Evolutionary conservation across 2,888 invertebrate genomes (phyloP).

Genomic region (Oscheius sp.): DNA sequence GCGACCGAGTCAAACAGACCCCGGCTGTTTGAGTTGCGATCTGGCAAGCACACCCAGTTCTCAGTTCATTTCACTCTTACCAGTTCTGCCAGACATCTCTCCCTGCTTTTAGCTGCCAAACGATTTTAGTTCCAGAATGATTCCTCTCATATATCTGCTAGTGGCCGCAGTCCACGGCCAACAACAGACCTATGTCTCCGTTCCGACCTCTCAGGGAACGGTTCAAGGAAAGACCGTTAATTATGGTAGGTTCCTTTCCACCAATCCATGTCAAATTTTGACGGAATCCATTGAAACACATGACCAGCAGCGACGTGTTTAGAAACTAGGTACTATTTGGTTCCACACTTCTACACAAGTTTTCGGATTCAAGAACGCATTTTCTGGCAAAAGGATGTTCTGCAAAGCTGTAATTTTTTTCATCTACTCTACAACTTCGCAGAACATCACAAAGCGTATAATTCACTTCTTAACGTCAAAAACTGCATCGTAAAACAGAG

Average conservation of each 20-base stretch:
- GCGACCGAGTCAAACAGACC: slow-evolving; percentile 32
- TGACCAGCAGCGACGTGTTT: no score
- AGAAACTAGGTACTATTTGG: no score
- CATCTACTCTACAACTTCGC: no score
- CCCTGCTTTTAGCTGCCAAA: not conserved
- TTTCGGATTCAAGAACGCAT: no score
- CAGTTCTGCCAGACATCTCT: slow-evolving; percentile 1
- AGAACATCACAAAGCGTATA: no score
- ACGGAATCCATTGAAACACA: no score
- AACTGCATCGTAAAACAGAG: no score
- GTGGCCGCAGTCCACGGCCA: not conserved
- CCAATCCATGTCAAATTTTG: no score
- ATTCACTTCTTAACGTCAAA: no score
- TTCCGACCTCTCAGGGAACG: slow-evolving; percentile 49
- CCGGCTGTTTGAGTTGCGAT: slow-evolving; percentile 29
- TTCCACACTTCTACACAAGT: no score
- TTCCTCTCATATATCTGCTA: slow-evolving; percentile 6
- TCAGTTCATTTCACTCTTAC: slow-evolving; percentile 7
- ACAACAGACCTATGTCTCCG: slow-evolving; percentile 38
- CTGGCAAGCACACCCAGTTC: slow-evolving; percentile 21
- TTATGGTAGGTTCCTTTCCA: slow-evolving; percentile 43
- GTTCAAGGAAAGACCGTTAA: slow-evolving; percentile 51
- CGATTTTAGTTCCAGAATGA: not conserved
- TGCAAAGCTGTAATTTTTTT: no score
- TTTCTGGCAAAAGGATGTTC: no score